These are phyloP conservation scores for Clusia tigrina DNA, from an alignment of 2,888 invertebrate genomes.

Conservation along the genomic window DNA sequence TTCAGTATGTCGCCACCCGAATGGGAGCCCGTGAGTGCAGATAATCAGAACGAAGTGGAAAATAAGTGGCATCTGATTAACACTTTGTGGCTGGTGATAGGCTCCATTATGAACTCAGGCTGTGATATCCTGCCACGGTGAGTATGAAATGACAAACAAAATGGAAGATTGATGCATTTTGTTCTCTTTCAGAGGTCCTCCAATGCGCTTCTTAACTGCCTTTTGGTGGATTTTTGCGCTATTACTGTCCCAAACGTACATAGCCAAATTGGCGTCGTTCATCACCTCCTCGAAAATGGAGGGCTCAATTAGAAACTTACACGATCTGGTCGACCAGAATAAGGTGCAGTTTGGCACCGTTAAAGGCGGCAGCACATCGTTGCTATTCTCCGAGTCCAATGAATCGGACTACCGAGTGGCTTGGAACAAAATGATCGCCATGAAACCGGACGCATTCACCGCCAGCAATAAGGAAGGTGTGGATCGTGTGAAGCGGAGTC, in stretches of 20 bases:
- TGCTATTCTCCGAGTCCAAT: constrained; percentile 88
- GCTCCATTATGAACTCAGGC: constrained; percentile 90
- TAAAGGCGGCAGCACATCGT: constrained; percentile 84
- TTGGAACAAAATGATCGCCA: constrained; percentile 87
- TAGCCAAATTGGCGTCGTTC: constrained; percentile 94
- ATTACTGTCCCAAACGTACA: constrained; percentile 85
- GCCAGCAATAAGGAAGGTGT: constrained; percentile 83
- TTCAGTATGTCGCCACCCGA: constrained; percentile 71
- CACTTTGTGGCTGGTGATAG: constrained; percentile 92
- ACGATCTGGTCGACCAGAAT: constrained; percentile 90
- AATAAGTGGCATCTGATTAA: constrained; percentile 89
- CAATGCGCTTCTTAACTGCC: constrained; percentile 78
- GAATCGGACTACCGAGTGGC: constrained; percentile 86
- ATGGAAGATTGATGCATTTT: background rate
- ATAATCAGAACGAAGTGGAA: constrained; percentile 83
- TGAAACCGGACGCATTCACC: constrained; percentile 83
- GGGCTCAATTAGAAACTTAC: constrained; percentile 86
- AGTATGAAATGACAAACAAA: constrained; percentile 7
- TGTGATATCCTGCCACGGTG: constrained; percentile 90
- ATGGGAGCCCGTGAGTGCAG: constrained; percentile 89
- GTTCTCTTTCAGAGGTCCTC: constrained; percentile 70
- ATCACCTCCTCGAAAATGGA: constrained; percentile 89
- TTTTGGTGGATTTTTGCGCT: constrained; percentile 86
- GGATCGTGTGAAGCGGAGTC: constrained; percentile 76
- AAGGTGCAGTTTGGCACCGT: constrained; percentile 94